Base-by-base conservation (phyloP, 2,797 vertebrate genomes). In the Eulemur mongoz region DNA sequence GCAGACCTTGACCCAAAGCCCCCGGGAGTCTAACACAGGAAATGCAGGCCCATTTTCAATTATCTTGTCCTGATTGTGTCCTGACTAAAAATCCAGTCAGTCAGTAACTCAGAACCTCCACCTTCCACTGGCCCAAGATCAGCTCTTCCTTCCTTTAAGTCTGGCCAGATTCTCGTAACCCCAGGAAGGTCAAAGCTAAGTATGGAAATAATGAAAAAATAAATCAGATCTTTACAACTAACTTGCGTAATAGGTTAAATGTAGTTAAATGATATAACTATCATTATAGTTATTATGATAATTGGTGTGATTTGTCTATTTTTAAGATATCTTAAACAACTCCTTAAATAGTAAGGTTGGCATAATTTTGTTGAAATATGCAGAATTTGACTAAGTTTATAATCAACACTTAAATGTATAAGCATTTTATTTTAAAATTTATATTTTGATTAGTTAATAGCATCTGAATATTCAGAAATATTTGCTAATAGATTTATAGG, bases 321-420 rank as follows among this genome's bases (percentile, higher is more conserved):
- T 86, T 76, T 89, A 76, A 81, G 73, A 22, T 73, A 45, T 45
- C 69, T 82, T 86, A 35, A 92, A 91, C 81, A 76, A 57, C 65
- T 48, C 15, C 70, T 90, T 82, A 86, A 70, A 23, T 63, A 78
- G 18, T 40, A 45, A 82, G 18, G 1, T 38, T 67, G 65, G 54
- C 63, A 81, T 73, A 48, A 65, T 85, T 96, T 91, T 91, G 48
- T 92, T 89, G 69, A 72, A 89, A 59, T 81, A 12, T 78, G 1
- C 57, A 67, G 78, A 73, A 93, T 94, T 52, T 89, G 54, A 61
- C 25, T 50, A 18, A 43, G 7, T 72, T 76, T 89, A 35, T 89
- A 63, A 89, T 43, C 73, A 43, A 11, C 35, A 25, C 5, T 61
- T 78, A 91, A 61, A 85, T 72, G 18, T 43, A 18, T 90, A 48